Conservation (phyloP, 2,113 vertebrate genomes). For the Antidorcas marsupialis region DNA sequence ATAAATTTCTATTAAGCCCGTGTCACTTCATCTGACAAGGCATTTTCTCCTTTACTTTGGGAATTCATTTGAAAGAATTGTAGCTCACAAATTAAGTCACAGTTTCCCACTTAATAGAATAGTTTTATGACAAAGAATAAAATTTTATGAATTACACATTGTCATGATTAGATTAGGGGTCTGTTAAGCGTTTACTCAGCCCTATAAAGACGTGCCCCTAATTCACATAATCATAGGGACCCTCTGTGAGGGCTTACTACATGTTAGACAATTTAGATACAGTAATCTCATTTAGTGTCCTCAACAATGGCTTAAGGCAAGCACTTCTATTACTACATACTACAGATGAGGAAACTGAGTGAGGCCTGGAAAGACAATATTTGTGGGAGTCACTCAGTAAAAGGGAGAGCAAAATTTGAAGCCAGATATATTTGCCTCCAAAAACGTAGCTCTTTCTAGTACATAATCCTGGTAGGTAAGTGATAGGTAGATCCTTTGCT, state of each 20-base stretch:
- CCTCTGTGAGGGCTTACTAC: not conserved
- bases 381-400: not conserved
- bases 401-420: not conserved
- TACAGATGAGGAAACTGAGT: not conserved
- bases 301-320: not conserved
- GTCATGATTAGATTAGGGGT: not conserved
- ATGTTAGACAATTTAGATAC: not conserved
- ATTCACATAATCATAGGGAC: not conserved
- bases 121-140: slow-evolving; percentile 26
- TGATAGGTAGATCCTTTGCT: not conserved
- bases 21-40: not conserved
- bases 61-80: not conserved
- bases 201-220: not conserved
- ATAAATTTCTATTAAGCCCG: not conserved
- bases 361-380: not conserved
- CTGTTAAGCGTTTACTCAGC: not conserved
- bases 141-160: not conserved
- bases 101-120: not conserved
- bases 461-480: not conserved
- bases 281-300: not conserved
- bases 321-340: not conserved
- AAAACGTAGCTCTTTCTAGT: not conserved
- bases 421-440: not conserved
- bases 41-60: not conserved
- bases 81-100: not conserved